Evolutionary conservation across 2,888 invertebrate genomes (phyloP).

Genomic region (Spodoptera littoralis): DNA sequence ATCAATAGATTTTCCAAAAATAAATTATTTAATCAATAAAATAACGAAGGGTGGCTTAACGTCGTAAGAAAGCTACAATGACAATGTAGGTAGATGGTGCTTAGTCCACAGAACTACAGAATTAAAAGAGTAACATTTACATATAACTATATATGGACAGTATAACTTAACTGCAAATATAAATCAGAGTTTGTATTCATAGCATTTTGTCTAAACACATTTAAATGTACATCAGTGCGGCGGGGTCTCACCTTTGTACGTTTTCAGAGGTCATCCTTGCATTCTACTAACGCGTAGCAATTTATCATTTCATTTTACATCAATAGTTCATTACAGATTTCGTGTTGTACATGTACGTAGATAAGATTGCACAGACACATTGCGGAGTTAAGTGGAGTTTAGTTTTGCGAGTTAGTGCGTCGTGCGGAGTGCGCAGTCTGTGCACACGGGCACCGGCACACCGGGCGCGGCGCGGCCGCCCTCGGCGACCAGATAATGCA

Average conservation of each 20-base stretch:
- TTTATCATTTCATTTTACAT: constrained; percentile 60
- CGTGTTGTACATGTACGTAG: constrained; percentile 39
- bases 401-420: constrained; percentile 55
- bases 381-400: constrained; percentile 50
- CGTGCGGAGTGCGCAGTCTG: constrained; percentile 54
- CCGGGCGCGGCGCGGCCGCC: constrained; percentile 65
- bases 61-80: too few species aligned
- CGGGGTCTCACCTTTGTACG: constrained; percentile 54
- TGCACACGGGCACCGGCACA: constrained; percentile 16
- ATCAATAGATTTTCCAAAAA: too few species aligned
- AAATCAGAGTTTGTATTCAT: constrained; percentile 33
- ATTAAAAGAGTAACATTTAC: too few species aligned
- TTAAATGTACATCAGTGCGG: constrained; percentile 45
- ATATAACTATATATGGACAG: too few species aligned
- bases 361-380: constrained; percentile 23
- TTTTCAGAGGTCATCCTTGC: constrained; percentile 57
- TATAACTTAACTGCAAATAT: constrained; percentile 18
- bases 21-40: too few species aligned
- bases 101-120: too few species aligned
- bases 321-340: constrained; percentile 58
- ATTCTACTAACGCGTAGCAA: constrained; percentile 48
- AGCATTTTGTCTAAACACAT: constrained; percentile 49
- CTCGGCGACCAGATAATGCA: constrained; percentile 79
- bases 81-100: too few species aligned
- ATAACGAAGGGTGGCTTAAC: too few species aligned